These are phyloP conservation scores for Gracilinanus agilis DNA, from an alignment of 2,113 vertebrate genomes.

Conservation along the genomic window DNA sequence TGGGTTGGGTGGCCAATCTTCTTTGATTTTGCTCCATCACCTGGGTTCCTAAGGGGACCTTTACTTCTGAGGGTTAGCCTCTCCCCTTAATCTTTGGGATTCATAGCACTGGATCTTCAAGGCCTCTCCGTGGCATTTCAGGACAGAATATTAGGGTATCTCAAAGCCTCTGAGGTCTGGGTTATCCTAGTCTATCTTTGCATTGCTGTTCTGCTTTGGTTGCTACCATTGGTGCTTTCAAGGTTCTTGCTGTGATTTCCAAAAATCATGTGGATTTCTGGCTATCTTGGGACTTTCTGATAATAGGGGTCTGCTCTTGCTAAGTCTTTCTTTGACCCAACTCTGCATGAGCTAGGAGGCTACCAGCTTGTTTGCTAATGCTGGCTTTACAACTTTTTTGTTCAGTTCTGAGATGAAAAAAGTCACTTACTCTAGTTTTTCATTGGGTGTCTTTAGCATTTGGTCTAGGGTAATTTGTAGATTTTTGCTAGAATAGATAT, in stretches of 20 bases:
- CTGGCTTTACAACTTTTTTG: neutral
- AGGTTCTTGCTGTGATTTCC: neutral
- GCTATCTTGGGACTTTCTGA: neutral
- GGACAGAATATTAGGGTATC: neutral
- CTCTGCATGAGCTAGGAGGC: neutral
- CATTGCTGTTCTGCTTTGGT: neutral
- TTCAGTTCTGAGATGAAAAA: neutral
- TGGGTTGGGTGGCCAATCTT: neutral
- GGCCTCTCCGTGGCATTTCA: neutral
- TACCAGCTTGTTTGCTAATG: neutral
- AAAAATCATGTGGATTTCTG: neutral
- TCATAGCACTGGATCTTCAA: neutral
- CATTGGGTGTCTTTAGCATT: neutral
- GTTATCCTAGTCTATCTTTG: neutral
- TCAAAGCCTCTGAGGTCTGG: neutral
- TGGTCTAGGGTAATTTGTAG: neutral
- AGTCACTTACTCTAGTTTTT: neutral
- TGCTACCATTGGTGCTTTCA: neutral
- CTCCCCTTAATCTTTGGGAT: neutral
- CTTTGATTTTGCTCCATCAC: neutral
- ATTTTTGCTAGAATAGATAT: neutral
- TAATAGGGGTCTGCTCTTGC: neutral
- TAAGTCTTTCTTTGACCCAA: neutral
- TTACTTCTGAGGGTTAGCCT: neutral
- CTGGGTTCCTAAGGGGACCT: neutral